A percentile compares a stretch with the other conserved stretches of the same genome.
Conservation (phyloP, 2,888 invertebrate species). For the Morpho helenor region DNA sequence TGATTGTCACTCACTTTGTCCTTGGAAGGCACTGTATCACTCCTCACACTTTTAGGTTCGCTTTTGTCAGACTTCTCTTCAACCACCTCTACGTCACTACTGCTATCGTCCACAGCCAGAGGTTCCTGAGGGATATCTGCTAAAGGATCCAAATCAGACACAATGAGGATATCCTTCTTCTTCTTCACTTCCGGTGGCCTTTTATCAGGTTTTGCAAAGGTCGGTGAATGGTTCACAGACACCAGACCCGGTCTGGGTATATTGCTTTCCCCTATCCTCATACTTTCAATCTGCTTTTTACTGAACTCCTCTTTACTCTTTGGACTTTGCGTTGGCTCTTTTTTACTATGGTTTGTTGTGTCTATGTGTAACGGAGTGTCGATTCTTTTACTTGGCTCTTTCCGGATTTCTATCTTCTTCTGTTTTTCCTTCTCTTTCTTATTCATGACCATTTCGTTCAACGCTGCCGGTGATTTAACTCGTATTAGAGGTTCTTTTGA, state of each 20-base stretch:
- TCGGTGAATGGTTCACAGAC: conserved; percentile 63
- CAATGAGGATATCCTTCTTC: conserved; percentile 62
- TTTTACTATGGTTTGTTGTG: conserved; percentile 35
- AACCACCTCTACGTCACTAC: conserved; percentile 71
- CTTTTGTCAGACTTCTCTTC: conserved; percentile 54
- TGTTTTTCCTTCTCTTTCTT: conserved; percentile 41
- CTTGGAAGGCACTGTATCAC: conserved; percentile 66
- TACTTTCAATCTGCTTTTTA: conserved; percentile 57
- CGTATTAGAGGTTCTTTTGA: conserved; percentile 53
- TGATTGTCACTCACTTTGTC: conserved; percentile 45
- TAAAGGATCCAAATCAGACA: conserved; percentile 64
- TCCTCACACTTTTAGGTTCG: conserved; percentile 45
- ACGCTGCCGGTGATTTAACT: conserved; percentile 65
- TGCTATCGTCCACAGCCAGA: conserved; percentile 64
- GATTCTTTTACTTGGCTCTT: conserved; percentile 11
- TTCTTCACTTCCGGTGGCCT: conserved; percentile 62
- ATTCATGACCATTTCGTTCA: conserved; percentile 61
- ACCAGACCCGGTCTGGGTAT: conserved; percentile 61
- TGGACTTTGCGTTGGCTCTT: conserved; percentile 49
- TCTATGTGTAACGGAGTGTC: conserved; percentile 44
- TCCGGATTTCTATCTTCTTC: conserved; percentile 20
- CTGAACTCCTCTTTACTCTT: conserved; percentile 52
- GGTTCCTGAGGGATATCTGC: conserved; percentile 50
- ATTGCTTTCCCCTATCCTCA: conserved; percentile 60
- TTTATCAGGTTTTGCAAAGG: conserved; percentile 68